Percentiles rank a stretch among this genome's conserved stretches.
phyloP scores from a whole-genome alignment of 1,140 invertebrate genomes.

The Anoplophora glabripennis region DNA sequence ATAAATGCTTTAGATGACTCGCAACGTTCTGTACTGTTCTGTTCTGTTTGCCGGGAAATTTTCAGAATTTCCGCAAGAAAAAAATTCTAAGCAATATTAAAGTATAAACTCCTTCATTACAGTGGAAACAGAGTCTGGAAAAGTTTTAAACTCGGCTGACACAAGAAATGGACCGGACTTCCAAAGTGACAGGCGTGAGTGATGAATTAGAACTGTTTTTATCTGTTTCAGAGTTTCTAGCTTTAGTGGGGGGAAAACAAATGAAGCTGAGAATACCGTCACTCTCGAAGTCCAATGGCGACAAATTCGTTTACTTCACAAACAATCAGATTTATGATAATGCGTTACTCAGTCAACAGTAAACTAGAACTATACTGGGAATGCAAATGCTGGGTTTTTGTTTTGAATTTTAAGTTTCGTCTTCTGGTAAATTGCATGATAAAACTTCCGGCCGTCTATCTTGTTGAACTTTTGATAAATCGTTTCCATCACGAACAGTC shows the following conservation, averaged over 20 bases:
- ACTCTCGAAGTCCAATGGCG: background rate
- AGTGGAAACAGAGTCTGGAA: constrained; percentile 10
- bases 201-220: constrained; percentile 25
- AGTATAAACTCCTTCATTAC: constrained; percentile 21
- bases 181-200: constrained; percentile 19
- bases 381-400: constrained; percentile 23
- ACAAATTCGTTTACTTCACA: constrained; percentile 20
- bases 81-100: constrained; percentile 4
- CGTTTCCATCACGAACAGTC: too few relatives aligned
- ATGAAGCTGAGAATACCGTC: background rate
- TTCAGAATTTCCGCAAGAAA: too few relatives aligned
- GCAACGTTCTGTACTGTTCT: too few relatives aligned
- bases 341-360: constrained; percentile 22
- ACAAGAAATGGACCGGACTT: constrained; percentile 21
- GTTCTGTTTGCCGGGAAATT: too few relatives aligned
- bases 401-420: too few relatives aligned
- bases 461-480: too few relatives aligned
- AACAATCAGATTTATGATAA: constrained; percentile 28
- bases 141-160: constrained; percentile 18
- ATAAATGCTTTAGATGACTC: too few relatives aligned
- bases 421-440: too few relatives aligned
- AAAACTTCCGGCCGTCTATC: too few relatives aligned
- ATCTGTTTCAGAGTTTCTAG: constrained; percentile 17
- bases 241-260: constrained; percentile 4
- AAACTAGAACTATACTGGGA: constrained; percentile 28